A percentile compares a stretch with the other conserved stretches of the same genome.
Conservation (phyloP, 2,113 vertebrate species). For the Engraulis encrasicolus region DNA sequence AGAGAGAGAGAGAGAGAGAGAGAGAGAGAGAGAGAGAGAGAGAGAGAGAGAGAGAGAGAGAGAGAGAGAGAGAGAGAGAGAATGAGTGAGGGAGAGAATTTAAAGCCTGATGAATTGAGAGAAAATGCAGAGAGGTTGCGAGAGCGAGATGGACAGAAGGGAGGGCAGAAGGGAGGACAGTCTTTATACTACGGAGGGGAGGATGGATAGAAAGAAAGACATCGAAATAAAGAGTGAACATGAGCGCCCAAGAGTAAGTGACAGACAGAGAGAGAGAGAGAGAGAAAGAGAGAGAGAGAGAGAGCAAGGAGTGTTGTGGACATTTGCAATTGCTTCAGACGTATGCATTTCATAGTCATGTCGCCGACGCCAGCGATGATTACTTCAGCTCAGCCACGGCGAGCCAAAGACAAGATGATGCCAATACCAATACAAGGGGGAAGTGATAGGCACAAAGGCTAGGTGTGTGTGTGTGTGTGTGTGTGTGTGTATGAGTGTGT, state of each 20-base stretch:
- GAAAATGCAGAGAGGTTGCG: too few species aligned
- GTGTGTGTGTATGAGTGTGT: too few species aligned
- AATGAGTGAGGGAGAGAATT: too few species aligned
- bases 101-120: too few species aligned
- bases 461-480: too few species aligned
- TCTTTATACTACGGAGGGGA: not conserved
- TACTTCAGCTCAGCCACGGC: conserved; percentile 5
- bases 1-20: too few species aligned
- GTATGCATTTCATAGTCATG: conserved; percentile 32
- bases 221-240: not conserved
- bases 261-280: not conserved
- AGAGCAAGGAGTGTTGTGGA: conserved; percentile 23
- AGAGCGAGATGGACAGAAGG: not conserved
- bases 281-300: not conserved
- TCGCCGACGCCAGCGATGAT: not conserved
- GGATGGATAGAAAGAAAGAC: not conserved
- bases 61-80: too few species aligned
- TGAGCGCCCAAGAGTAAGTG: too few species aligned
- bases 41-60: conserved; percentile 2
- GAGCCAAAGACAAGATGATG: too few species aligned
- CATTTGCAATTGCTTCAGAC: conserved; percentile 36
- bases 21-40: too few species aligned
- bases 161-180: not conserved
- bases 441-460: too few species aligned
- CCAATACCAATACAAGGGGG: too few species aligned